Evolutionary conservation across 30 jellyfish, hydroid and myxozoan species (phyloP), one percentile per base, ranked within the genome.

Genomic region (Rhopilema esculentum): DNA sequence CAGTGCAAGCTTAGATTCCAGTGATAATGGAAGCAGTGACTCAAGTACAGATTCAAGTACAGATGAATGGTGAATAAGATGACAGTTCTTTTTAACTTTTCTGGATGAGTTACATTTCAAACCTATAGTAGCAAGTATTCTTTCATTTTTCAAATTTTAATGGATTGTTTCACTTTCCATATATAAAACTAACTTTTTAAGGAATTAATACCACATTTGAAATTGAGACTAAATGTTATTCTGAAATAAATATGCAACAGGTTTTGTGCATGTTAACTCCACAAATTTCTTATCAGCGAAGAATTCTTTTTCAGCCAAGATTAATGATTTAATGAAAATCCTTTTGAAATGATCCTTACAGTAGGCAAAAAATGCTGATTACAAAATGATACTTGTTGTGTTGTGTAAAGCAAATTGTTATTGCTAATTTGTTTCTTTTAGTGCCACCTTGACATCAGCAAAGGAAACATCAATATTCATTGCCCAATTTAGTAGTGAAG

Each of bases 391-490:
- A 63, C 30, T 63, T 63, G 27, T 63, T 19, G 73, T 63, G 73
- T 63, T 63, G 73, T 63, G 73, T 24, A 63, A 24, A 19, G 73
- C 4, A n/a, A 63, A n/a, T 63, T n/a, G 30, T n/a, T 63, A 63
- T 63, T 19, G 73, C 17, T n/a, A 63, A 19, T 63, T 63, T 63
- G 29, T 63, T 63, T 63, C 73, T 63, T 63, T 63, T 24, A 63
- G 73, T 63, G 73, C 27, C 30, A 63, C 73, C 27, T 63, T 63
- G 27, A 63, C 73, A 19, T 19, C 72, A 19, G 73, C 73, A 63
- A 24, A 63, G 73, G 30, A 63, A 63, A n/a, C 73, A 63, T 63
- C 73, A 63, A 63, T n/a, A 63, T 63, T 63, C 30, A 63, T 63
- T 63, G 27, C n/a, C 27, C 73, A 63, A 63, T 20, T 63, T 24